phyloP scores from a whole-genome alignment of 2,888 invertebrate genomes.

The Troilus luridus region DNA sequence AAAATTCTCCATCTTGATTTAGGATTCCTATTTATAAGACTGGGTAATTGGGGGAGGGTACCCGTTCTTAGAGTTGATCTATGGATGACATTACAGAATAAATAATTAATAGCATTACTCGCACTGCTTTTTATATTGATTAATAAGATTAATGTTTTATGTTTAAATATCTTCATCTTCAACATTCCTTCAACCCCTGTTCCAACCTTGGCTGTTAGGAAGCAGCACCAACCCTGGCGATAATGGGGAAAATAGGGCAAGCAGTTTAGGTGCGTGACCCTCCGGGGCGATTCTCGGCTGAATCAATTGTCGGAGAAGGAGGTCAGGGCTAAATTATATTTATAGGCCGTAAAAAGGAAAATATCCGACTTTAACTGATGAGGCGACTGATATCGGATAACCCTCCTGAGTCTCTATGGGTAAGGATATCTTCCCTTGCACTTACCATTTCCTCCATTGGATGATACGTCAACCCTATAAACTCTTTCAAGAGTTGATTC shows the following conservation, averaged over 20 bases:
- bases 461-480: not conserved
- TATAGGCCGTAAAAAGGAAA: conserved; percentile 27
- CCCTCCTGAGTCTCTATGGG: not conserved
- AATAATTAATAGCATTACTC: too few relatives aligned
- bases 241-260: conserved; percentile 28
- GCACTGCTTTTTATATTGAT: not conserved
- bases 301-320: conserved; percentile 25
- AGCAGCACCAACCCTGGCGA: not conserved
- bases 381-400: not conserved
- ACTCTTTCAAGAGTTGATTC: not conserved
- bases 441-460: not conserved
- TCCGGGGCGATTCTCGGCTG: not conserved
- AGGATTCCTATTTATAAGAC: too few relatives aligned
- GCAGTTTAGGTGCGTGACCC: conserved; percentile 42
- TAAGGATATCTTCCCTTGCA: not conserved
- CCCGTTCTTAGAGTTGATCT: too few relatives aligned
- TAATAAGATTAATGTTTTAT: not conserved
- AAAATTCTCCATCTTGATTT: too few relatives aligned
- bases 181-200: not conserved
- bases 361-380: not conserved
- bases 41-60: too few relatives aligned
- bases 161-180: not conserved
- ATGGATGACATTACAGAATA: too few relatives aligned
- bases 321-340: conserved; percentile 17
- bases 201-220: not conserved